These are phyloP conservation scores for Pedicia rivosa DNA, from an alignment of 2,888 invertebrate genomes.

Conservation along the genomic window DNA sequence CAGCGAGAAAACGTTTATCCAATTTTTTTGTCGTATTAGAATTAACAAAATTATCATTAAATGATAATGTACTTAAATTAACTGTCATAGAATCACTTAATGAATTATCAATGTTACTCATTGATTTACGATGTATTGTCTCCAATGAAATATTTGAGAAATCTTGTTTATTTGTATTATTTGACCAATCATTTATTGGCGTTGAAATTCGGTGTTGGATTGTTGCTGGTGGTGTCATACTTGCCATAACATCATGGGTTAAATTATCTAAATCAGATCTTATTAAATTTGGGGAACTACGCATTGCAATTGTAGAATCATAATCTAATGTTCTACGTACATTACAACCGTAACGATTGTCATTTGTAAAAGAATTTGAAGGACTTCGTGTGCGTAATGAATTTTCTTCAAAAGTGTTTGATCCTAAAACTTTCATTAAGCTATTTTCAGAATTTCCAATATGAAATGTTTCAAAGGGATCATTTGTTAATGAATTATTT, in stretches of 20 bases:
- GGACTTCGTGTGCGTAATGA: no score
- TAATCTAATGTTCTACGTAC: no score
- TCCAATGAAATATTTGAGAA: conserved; percentile 10
- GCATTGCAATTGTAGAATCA: no score
- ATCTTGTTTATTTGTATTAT: conserved; percentile 8
- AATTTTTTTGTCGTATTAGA: conserved; percentile 28
- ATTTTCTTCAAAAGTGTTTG: no score
- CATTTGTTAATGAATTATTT: conserved; percentile 26
- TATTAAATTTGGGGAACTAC: no score
- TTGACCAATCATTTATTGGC: background rate
- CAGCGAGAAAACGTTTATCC: conserved; percentile 42
- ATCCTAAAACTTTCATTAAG: no score
- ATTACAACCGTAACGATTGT: no score
- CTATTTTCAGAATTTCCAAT: no score
- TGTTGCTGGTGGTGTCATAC: background rate
- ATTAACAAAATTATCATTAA: conserved; percentile 15
- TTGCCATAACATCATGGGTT: background rate
- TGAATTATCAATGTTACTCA: conserved; percentile 9
- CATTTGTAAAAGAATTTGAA: no score
- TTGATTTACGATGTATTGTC: conserved; percentile 10
- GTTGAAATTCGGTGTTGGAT: background rate
- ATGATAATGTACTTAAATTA: conserved; percentile 20
- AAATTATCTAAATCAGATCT: conserved; percentile 2
- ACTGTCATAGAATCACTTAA: conserved; percentile 18
- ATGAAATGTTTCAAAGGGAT: conserved; percentile 52